phyloP scores from a whole-genome alignment of 2,888 invertebrate species.

The Pseudanteris insignis region DNA sequence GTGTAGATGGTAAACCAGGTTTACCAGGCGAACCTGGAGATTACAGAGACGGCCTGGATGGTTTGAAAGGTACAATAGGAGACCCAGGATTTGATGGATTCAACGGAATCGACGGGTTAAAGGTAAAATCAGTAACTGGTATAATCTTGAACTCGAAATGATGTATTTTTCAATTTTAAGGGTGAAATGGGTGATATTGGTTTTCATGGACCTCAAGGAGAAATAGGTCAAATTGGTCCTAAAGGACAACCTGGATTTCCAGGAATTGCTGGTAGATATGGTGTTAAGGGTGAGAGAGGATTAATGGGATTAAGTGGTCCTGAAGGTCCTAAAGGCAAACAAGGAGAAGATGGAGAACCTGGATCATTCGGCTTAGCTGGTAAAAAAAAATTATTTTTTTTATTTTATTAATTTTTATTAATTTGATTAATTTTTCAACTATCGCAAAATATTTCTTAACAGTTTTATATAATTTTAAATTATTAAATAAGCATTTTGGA shows the following conservation, averaged over 20 bases:
- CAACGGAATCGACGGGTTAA: slow-evolving; percentile 50
- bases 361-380: slow-evolving; percentile 64
- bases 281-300: slow-evolving; percentile 69
- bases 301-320: slow-evolving; percentile 63
- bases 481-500: no score
- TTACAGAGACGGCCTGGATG: slow-evolving; percentile 82
- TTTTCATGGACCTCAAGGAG: slow-evolving; percentile 75
- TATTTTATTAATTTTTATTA: no score
- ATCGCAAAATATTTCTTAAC: no score
- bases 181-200: slow-evolving; percentile 75
- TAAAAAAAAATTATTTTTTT: no score
- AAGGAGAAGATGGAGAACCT: slow-evolving; percentile 74
- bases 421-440: no score
- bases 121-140: no score
- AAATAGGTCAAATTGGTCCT: slow-evolving; percentile 72
- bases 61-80: slow-evolving; percentile 81
- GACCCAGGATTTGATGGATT: slow-evolving; percentile 80
- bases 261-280: slow-evolving; percentile 68
- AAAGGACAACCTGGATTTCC: slow-evolving; percentile 69
- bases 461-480: no score
- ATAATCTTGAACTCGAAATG: no score
- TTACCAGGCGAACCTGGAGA: slow-evolving; percentile 71
- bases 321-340: slow-evolving; percentile 66
- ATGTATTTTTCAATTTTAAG: slow-evolving; percentile 49
- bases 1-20: slow-evolving; percentile 76